phyloP scores from a whole-genome alignment of 2,888 invertebrate species.

The Phymatocera aterrima region DNA sequence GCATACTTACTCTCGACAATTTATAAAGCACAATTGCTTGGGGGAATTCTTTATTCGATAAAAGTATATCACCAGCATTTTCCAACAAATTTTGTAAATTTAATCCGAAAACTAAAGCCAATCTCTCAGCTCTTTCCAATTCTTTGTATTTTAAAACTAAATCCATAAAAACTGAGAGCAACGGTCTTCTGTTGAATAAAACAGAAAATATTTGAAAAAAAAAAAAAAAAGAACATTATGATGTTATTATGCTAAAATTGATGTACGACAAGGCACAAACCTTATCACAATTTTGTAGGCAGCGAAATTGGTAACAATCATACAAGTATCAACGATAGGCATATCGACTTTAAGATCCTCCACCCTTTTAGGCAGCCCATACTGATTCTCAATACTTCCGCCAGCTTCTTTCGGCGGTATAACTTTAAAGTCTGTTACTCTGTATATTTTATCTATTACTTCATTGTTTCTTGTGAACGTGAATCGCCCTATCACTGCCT shows the following conservation, averaged over 20 bases:
- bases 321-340: conserved; percentile 77
- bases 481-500: conserved; percentile 79
- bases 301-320: conserved; percentile 79
- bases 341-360: conserved; percentile 75
- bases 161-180: conserved; percentile 77
- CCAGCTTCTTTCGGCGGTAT: conserved; percentile 53
- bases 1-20: conserved; percentile 80
- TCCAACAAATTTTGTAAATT: conserved; percentile 84
- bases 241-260: conserved; percentile 3
- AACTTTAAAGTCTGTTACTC: conserved; percentile 73
- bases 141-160: conserved; percentile 77
- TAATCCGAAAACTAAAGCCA: conserved; percentile 79
- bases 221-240: not conserved
- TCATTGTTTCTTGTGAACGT: conserved; percentile 76
- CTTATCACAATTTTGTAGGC: conserved; percentile 79
- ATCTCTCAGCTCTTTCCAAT: conserved; percentile 77
- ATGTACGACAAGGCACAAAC: conserved; percentile 66
- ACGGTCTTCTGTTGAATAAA: conserved; percentile 70
- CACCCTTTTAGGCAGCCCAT: conserved; percentile 73
- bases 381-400: conserved; percentile 67
- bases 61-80: conserved; percentile 88
- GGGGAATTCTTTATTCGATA: conserved; percentile 84
- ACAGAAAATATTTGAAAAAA: conserved; percentile 21
- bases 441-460: conserved; percentile 76
- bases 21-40: conserved; percentile 89